phyloP scores from a whole-genome alignment of 2,888 invertebrate genomes.

The Calameuta idolon region DNA sequence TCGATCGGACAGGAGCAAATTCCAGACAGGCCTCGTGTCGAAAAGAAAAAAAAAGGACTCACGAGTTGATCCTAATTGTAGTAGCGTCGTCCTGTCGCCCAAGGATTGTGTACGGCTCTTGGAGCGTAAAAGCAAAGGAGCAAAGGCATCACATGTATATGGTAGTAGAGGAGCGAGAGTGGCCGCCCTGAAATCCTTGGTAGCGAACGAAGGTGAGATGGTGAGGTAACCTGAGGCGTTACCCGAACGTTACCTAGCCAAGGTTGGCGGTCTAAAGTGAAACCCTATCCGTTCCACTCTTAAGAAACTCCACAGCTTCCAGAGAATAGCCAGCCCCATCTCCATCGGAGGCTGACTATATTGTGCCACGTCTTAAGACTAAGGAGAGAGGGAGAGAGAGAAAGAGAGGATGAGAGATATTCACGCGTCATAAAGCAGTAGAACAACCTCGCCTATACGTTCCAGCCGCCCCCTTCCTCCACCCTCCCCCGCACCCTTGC shows the following conservation, averaged over 20 bases:
- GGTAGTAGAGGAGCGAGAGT: constrained; percentile 1
- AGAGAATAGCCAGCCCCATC: constrained; percentile 28
- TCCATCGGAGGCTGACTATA: constrained; percentile 31
- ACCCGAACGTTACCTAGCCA: constrained; percentile 48
- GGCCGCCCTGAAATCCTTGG: constrained; percentile 53
- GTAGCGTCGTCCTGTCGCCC: constrained; percentile 52
- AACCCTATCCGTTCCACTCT: constrained; percentile 54
- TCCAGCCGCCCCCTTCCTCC: not conserved
- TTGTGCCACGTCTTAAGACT: constrained; percentile 44
- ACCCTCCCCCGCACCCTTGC: constrained; percentile 7
- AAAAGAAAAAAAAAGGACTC: constrained; percentile 28
- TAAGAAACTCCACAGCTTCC: constrained; percentile 42
- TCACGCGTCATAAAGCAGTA: constrained; percentile 59
- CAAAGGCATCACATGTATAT: not conserved
- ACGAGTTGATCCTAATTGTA: constrained; percentile 51
- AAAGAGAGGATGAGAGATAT: constrained; percentile 44
- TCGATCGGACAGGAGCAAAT: not conserved
- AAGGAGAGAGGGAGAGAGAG: constrained; percentile 24
- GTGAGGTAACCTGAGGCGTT: constrained; percentile 57
- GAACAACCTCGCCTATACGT: constrained; percentile 35
- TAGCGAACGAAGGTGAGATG: constrained; percentile 52
- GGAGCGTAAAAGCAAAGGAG: constrained; percentile 25
- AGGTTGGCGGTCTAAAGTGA: constrained; percentile 51
- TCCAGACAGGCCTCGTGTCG: not conserved
- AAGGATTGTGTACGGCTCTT: constrained; percentile 45